Evolutionary conservation across 2,888 invertebrate genomes (phyloP).

Genomic region (Ichneumon xanthorius): DNA sequence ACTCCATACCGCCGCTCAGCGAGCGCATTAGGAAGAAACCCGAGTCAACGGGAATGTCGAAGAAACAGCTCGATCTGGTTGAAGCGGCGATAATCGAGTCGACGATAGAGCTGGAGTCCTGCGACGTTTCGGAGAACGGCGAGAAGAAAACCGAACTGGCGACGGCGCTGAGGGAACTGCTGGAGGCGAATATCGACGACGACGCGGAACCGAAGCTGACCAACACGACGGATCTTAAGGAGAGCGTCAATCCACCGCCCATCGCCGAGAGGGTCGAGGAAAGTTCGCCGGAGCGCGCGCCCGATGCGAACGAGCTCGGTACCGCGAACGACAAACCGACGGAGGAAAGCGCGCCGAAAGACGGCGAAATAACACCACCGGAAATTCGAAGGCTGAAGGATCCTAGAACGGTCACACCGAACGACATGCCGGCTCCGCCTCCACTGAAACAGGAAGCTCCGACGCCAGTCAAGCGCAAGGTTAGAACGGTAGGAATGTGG

Average conservation of each 20-base stretch:
- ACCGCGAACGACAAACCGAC: conserved; percentile 45
- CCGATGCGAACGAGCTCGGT: conserved; percentile 29
- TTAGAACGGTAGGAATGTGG: conserved; percentile 79
- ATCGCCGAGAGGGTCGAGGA: conserved; percentile 59
- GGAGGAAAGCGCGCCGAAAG: conserved; percentile 68
- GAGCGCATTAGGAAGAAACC: conserved; percentile 82
- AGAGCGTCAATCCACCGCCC: conserved; percentile 69
- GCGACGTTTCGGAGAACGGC: conserved; percentile 71
- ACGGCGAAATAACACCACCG: conserved; percentile 54
- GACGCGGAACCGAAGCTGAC: conserved; percentile 67
- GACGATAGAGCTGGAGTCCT: conserved; percentile 78
- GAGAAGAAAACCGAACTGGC: conserved; percentile 80
- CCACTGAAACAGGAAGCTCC: conserved; percentile 76
- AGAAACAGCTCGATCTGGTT: conserved; percentile 80
- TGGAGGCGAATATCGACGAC: conserved; percentile 81
- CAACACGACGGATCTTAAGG: conserved; percentile 59
- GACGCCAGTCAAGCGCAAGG: conserved; percentile 83
- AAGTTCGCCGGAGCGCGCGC: not conserved
- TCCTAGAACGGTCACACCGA: conserved; percentile 81
- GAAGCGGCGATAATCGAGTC: conserved; percentile 83
- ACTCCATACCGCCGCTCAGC: conserved; percentile 82
- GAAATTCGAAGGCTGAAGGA: conserved; percentile 77
- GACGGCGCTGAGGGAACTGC: conserved; percentile 79
- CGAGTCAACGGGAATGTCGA: conserved; percentile 73
- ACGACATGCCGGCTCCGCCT: conserved; percentile 78